Conservation (phyloP, 2,888 invertebrate species). For the Drosophila cracens region DNA sequence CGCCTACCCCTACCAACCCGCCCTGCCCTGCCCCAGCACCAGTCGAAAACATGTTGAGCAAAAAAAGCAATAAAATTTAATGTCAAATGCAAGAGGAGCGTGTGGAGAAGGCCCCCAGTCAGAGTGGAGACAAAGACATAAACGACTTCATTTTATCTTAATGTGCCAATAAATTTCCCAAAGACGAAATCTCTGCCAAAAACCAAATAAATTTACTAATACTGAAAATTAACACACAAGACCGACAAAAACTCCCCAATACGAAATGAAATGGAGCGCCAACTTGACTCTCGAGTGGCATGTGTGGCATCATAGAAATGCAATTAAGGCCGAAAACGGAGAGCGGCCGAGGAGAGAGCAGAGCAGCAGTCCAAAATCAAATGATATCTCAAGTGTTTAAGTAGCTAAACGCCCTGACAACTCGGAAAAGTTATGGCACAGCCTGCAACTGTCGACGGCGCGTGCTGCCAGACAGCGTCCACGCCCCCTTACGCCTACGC, state of each 20-base stretch:
- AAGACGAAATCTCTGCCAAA: constrained; percentile 79
- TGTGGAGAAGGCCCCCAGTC: constrained; percentile 30
- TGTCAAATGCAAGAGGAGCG: constrained; percentile 60
- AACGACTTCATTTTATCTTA: constrained; percentile 83
- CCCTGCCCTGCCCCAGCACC: background rate
- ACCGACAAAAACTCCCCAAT: constrained; percentile 23
- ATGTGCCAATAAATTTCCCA: constrained; percentile 83
- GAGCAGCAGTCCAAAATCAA: constrained; percentile 34
- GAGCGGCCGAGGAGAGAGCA: background rate
- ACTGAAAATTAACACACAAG: constrained; percentile 60
- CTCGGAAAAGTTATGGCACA: constrained; percentile 72
- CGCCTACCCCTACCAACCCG: constrained; percentile 27
- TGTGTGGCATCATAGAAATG: constrained; percentile 77
- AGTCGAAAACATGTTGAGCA: constrained; percentile 44
- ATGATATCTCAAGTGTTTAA: constrained; percentile 78
- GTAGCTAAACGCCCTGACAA: constrained; percentile 79
- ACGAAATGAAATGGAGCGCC: constrained; percentile 68
- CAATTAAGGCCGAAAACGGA: constrained; percentile 67
- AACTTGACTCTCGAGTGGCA: constrained; percentile 73
- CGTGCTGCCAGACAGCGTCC: constrained; percentile 57
- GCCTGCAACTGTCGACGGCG: constrained; percentile 65
- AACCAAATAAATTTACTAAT: constrained; percentile 81
- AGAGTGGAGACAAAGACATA: constrained; percentile 51
- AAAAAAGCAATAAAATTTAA: constrained; percentile 77
- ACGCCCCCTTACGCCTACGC: constrained; percentile 32